Evolutionary conservation across 2,113 vertebrate genomes (phyloP), one percentile per base, ranked within the genome.

Genomic region (Bothrops jararaca): DNA sequence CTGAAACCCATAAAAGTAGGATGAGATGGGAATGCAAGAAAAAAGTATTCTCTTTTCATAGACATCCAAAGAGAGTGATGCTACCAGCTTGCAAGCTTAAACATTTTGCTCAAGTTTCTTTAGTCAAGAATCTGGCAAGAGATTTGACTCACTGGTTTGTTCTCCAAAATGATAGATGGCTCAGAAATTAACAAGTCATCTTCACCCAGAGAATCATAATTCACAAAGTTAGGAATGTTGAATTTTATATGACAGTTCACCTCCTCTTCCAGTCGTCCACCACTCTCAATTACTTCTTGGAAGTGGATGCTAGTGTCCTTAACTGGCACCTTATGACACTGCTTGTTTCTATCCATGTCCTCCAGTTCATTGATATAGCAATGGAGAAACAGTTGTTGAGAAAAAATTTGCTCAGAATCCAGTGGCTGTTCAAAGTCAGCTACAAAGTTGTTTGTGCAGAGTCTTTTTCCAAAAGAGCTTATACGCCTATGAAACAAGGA

Each of bases 161-260:
- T 98, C 97, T 98, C 98, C 87, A 98, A 96, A 95, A 97, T 94
- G 93, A 97, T 94, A 7, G 98, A 97, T 3, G 98, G 97, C 90
- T 98, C 98, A 0, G 98, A 98, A 90, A 98, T 98, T 91, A 99
- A 97, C 92, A 98, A 96, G 89, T 99, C 98, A 3, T 99, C 98
- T 42, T 99, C 98, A 26, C 98, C 98, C 45, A 98, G 96, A 0
- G 97, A 97, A 90, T 99, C 98, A 3, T 98, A 98, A 95, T 98
- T 98, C 95, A 99, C 98, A 42, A 98, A 99, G 94, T 99, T 99
- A 2, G 99, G 99, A 94, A 99, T 98, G 96, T 98, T 98, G 94
- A 98, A 99, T 92, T 98, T 98, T 86, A 98, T 96, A 60, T 98
- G 96, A 92, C 97, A 97, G 42, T 95, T 96, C 10, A 97, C 85